These are phyloP conservation scores for Oxystoma pomonae DNA, from an alignment of 2,888 invertebrate genomes.

Conservation along the genomic window DNA sequence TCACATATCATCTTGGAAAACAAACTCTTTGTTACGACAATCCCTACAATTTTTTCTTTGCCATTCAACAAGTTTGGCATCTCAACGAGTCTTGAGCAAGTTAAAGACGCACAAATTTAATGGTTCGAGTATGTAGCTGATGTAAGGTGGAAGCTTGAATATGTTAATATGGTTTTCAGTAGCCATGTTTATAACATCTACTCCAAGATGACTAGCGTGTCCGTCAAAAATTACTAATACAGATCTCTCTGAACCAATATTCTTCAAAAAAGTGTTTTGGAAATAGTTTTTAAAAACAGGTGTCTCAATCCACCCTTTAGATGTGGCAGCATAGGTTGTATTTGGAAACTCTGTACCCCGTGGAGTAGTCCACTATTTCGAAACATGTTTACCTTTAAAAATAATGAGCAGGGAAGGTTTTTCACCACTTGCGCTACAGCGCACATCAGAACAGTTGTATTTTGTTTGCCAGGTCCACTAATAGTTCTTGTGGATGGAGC, in stretches of 20 bases:
- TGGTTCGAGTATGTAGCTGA: constrained; percentile 18
- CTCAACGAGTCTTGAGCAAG: constrained; percentile 22
- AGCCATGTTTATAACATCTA: constrained; percentile 14
- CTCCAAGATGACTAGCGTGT: constrained; percentile 21
- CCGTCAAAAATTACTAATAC: too few relatives aligned
- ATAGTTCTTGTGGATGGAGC: constrained; percentile 9
- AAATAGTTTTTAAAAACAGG: constrained; percentile 25
- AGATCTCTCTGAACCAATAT: constrained; percentile 13
- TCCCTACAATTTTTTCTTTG: constrained; percentile 21
- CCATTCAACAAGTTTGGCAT: constrained; percentile 21
- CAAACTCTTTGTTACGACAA: constrained; percentile 17
- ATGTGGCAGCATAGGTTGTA: constrained; percentile 32
- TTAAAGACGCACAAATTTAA: constrained; percentile 34
- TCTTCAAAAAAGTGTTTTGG: constrained; percentile 14
- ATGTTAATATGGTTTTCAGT: constrained; percentile 10
- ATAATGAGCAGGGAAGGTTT: constrained; percentile 39
- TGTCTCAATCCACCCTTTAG: constrained; percentile 33
- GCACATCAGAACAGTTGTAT: constrained; percentile 34
- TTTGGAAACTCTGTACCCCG: constrained; percentile 27
- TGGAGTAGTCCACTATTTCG: constrained; percentile 34
- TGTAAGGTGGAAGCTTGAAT: constrained; percentile 11
- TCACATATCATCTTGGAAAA: constrained; percentile 23
- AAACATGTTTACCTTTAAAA: constrained; percentile 37
- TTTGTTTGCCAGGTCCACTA: too few relatives aligned
- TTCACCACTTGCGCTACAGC: constrained; percentile 31